These are phyloP conservation scores for Himalopsyche tibetana DNA, from an alignment of 2,888 invertebrate genomes.

Conservation along the genomic window DNA sequence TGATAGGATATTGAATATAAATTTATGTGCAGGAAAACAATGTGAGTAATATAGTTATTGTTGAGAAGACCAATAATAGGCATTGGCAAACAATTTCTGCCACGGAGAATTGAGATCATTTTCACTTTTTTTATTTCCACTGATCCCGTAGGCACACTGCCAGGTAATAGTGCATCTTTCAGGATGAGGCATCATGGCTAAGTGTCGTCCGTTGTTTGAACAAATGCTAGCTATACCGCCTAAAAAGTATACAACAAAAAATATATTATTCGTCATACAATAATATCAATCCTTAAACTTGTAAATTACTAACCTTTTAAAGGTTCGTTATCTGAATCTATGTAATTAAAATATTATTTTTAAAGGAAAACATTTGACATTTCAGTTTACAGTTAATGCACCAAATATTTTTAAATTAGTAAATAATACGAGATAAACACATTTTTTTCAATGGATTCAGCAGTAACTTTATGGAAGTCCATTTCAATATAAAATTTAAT, in stretches of 20 bases:
- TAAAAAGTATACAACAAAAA: slow-evolving; percentile 67
- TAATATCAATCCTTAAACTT: not conserved
- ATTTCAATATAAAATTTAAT: too few species aligned
- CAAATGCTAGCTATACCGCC: slow-evolving; percentile 93
- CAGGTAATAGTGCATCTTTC: slow-evolving; percentile 93
- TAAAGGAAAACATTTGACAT: too few species aligned
- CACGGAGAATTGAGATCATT: slow-evolving; percentile 85
- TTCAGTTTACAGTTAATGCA: too few species aligned
- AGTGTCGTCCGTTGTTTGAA: slow-evolving; percentile 92
- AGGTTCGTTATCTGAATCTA: too few species aligned
- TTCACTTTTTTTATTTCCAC: slow-evolving; percentile 71
- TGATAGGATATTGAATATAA: too few species aligned
- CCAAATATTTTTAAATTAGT: too few species aligned
- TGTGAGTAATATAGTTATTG: not conserved
- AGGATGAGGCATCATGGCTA: slow-evolving; percentile 99
- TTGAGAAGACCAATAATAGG: slow-evolving; percentile 81
- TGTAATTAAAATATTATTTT: too few species aligned
- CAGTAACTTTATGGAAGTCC: too few species aligned
- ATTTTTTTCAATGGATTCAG: too few species aligned
- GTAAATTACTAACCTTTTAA: too few species aligned
- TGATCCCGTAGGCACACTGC: slow-evolving; percentile 87
- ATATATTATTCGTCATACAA: slow-evolving; percentile 27
- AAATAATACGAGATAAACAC: too few species aligned
- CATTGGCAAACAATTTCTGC: slow-evolving; percentile 94
- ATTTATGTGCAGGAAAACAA: too few species aligned